These are phyloP conservation scores for Agrypnia vestita DNA, from an alignment of 1,140 invertebrate genomes.

Conservation along the genomic window DNA sequence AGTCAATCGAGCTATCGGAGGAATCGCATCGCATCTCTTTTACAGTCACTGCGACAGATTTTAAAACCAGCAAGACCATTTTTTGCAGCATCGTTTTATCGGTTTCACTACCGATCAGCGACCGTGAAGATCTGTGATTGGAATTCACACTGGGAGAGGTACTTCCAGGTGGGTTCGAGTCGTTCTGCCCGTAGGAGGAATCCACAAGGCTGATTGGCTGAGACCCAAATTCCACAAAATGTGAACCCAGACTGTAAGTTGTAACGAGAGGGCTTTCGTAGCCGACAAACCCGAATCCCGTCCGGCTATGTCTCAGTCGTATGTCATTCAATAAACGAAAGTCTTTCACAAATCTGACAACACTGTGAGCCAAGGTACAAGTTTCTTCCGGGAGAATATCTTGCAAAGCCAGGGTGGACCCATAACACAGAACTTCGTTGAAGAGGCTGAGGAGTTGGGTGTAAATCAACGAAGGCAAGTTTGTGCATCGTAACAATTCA, in stretches of 20 bases:
- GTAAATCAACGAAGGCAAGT: slow-evolving; percentile 86
- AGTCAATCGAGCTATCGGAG: slow-evolving; percentile 86
- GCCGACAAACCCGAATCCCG: slow-evolving; percentile 74
- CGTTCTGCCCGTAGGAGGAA: slow-evolving; percentile 60
- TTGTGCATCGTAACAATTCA: slow-evolving; percentile 79
- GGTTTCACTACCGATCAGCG: slow-evolving; percentile 67
- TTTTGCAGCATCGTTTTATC: slow-evolving; percentile 87
- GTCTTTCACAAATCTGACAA: slow-evolving; percentile 89
- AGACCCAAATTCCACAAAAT: slow-evolving; percentile 36
- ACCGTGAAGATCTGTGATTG: slow-evolving; percentile 62
- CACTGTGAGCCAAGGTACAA: slow-evolving; percentile 86
- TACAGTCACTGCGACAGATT: slow-evolving; percentile 91
- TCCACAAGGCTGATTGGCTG: slow-evolving; percentile 21
- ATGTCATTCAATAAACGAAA: slow-evolving; percentile 82
- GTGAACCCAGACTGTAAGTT: slow-evolving; percentile 35
- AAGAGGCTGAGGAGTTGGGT: slow-evolving; percentile 87
- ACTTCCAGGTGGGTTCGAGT: slow-evolving; percentile 58
- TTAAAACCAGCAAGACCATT: slow-evolving; percentile 87
- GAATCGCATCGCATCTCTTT: slow-evolving; percentile 91
- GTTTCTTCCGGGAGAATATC: slow-evolving; percentile 90
- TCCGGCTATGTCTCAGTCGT: slow-evolving; percentile 69
- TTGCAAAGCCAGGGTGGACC: slow-evolving; percentile 89
- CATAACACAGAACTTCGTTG: slow-evolving; percentile 92
- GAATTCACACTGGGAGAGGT: slow-evolving; percentile 65
- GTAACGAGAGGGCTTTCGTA: slow-evolving; percentile 66